Evolutionary conservation across 2,888 invertebrate genomes (phyloP), one percentile per base, ranked within the genome.

Genomic region (Formica aserva): DNA sequence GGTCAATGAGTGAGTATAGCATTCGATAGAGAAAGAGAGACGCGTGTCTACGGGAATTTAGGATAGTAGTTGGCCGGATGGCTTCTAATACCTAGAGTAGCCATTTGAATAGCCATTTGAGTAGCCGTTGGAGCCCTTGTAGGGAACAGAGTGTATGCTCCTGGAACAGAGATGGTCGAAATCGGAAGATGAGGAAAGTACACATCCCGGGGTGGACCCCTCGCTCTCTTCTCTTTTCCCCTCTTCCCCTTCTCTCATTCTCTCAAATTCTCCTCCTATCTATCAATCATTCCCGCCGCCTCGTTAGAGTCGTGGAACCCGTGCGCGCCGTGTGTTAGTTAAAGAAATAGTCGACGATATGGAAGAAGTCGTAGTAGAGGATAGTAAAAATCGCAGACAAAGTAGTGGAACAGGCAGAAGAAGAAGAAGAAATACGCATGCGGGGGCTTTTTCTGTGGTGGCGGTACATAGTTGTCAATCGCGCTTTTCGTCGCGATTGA

Each of bases 61-160:
- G 91, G 90, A 90, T 90, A 88, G 88, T 87, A 89, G 90, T 89
- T 90, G 93, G 92, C 91, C 91, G 92, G 91, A 92, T 91, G 93
- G 92, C 94, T 93, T 94, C 94, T 94, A 94, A 92, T 94, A 94
- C 94, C 94, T 94, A 94, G 94, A 94, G 94, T 94, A 94, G 94
- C 94, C 94, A 93, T 94, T 94, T 92, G 94, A 94, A 94, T 94
- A 94, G 94, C 94, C 94, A 92, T 94, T 94, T 91, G 94, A 94
- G 94, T 94, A 94, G 94, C 94, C 94, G 94, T 94, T 94, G 94
- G 94, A 94, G 91, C 94, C 94, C 94, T 94, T 94, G 94, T 94
- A 94, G 91, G 94, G 94, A 93, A 94, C 94, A 92, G 94, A 94
- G 92, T 95, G 94, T 94, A 95, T 94, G 94, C 94, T 94, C 94